Conservation (phyloP, 2,113 vertebrate species). For the Malurus elegans region DNA sequence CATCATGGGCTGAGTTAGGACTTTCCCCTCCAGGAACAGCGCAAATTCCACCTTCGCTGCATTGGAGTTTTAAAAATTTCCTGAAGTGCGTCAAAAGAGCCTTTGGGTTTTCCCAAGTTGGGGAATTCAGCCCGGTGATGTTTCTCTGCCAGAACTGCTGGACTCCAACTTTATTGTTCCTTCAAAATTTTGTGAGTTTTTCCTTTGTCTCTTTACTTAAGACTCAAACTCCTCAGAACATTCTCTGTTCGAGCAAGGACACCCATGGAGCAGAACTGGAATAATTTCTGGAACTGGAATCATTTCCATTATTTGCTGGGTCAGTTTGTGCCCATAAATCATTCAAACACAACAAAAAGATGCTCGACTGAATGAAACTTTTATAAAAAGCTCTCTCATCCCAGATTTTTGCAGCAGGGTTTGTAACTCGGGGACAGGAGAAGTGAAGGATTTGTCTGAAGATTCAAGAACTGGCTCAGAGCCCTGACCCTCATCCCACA, state of each 20-base stretch:
- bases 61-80: background rate
- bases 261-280: fast-evolving
- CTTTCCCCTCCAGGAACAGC: background rate
- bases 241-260: background rate
- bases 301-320: background rate
- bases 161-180: background rate
- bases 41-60: background rate
- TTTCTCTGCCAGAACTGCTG: background rate
- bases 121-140: background rate
- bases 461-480: background rate
- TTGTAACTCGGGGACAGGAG: background rate
- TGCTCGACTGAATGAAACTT: background rate
- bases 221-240: background rate
- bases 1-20: background rate
- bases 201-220: background rate
- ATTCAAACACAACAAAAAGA: background rate
- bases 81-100: background rate
- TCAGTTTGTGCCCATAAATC: background rate
- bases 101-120: background rate
- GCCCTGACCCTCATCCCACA: background rate
- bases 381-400: background rate
- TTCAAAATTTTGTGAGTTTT: background rate
- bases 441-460: background rate
- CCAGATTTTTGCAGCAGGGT: background rate
- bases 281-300: fast-evolving